Percentiles rank a stretch among this genome's conserved stretches.
phyloP scores from a whole-genome alignment of 2,113 vertebrate species.

The Protobothrops mucrosquamatus region DNA sequence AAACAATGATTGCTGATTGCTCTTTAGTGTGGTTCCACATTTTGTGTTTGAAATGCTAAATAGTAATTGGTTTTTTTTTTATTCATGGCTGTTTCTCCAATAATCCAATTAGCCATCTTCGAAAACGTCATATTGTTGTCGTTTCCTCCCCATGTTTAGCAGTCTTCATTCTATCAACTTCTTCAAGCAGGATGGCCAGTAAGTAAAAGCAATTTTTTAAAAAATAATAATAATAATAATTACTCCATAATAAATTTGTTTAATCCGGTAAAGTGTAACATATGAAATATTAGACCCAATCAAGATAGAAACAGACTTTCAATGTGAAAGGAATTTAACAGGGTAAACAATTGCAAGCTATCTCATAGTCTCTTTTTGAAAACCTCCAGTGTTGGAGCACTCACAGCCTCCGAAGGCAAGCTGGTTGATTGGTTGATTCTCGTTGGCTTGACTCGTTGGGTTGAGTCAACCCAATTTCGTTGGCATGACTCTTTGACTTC shows the following conservation, averaged over 20 bases:
- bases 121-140: background rate
- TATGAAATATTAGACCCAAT: background rate
- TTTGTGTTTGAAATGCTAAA: background rate
- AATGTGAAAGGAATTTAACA: background rate
- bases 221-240: background rate
- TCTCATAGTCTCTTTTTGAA: too few relatives aligned
- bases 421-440: too few relatives aligned
- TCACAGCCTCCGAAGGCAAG: too few relatives aligned
- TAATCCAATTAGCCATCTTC: background rate
- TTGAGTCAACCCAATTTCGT: too few relatives aligned
- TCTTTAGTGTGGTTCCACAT: background rate
- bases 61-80: background rate
- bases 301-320: background rate
- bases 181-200: conserved; percentile 83
- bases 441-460: too few relatives aligned
- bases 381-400: too few relatives aligned
- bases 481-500: background rate
- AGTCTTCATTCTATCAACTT: conserved; percentile 82
- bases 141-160: conserved; percentile 60
- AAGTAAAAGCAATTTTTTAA: conserved; percentile 60
- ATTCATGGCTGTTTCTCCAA: background rate
- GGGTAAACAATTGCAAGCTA: background rate
- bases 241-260: background rate
- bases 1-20: background rate
- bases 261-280: background rate